A percentile compares a stretch with the other conserved stretches of the same genome.
Evolutionary conservation across 1,140 invertebrate genomes (phyloP).

Genomic region (Brachionus plicatilis): DNA sequence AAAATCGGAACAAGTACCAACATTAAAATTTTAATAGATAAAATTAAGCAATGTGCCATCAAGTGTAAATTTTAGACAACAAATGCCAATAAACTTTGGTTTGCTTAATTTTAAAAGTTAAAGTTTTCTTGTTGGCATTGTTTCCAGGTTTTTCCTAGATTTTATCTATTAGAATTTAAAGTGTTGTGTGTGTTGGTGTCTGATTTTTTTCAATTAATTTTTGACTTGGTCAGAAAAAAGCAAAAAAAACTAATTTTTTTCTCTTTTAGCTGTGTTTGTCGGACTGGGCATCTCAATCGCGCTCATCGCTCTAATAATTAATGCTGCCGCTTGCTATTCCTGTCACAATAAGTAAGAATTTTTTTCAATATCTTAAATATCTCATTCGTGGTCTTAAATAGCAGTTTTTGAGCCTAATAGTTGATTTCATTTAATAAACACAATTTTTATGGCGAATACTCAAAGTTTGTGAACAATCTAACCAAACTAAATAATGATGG

Average conservation of each 20-base stretch:
- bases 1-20: background rate
- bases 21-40: slow-evolving; percentile 28
- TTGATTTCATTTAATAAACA: too few species aligned
- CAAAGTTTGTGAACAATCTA: background rate
- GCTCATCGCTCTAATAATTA: slow-evolving; percentile 18
- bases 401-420: too few species aligned
- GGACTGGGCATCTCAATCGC: slow-evolving; percentile 40
- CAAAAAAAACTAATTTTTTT: background rate
- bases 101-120: slow-evolving; percentile 24
- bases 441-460: too few species aligned
- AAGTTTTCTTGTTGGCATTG: slow-evolving; percentile 26
- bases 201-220: background rate
- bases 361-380: background rate
- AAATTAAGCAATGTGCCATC: slow-evolving; percentile 19
- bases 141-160: background rate
- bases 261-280: slow-evolving; percentile 37
- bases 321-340: slow-evolving; percentile 38
- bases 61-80: background rate
- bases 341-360: slow-evolving; percentile 36
- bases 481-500: too few species aligned
- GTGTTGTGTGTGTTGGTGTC: background rate
- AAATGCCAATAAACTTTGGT: background rate
- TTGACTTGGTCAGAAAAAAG: background rate
- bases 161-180: background rate
- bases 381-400: background rate